Evolutionary conservation across 2,888 invertebrate genomes (phyloP).

Genomic region (Chalcosyrphus nemorum): DNA sequence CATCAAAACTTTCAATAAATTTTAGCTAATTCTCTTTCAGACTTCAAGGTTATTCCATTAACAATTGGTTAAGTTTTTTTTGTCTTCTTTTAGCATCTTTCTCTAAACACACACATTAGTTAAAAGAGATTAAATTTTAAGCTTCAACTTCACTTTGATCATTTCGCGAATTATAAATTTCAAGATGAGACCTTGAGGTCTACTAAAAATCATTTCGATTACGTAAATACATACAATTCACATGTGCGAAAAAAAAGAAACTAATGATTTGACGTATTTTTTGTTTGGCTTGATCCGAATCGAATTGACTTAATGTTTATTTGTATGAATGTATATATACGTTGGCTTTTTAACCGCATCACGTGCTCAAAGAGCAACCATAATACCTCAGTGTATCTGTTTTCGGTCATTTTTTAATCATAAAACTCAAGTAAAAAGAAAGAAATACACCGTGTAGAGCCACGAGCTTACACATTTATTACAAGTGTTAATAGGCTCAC

Average conservation of each 20-base stretch:
- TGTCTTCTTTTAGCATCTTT: too few species aligned
- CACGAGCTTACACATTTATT: not conserved
- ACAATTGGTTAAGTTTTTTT: not conserved
- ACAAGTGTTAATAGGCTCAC: not conserved
- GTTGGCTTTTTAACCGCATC: not conserved
- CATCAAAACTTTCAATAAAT: not conserved
- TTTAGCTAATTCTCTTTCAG: not conserved
- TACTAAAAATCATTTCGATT: not conserved
- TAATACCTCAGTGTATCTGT: not conserved
- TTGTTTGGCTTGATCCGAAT: not conserved
- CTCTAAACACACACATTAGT: not conserved
- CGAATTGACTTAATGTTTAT: not conserved
- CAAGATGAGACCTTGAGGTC: not conserved
- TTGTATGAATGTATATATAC: not conserved
- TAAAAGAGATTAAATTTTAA: not conserved
- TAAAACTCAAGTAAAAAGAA: not conserved
- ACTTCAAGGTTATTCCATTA: not conserved
- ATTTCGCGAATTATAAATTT: not conserved
- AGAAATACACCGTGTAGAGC: not conserved
- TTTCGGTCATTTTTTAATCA: not conserved
- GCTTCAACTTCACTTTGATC: not conserved
- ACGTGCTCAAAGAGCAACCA: not conserved
- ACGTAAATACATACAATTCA: not conserved
- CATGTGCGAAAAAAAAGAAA: too few species aligned
- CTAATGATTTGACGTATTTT: not conserved